Percentiles rank a stretch among this genome's conserved stretches.
Evolutionary conservation across 92 coral and sea anemone genomes (phyloP).

Genomic region (Zoanthus sociatus): DNA sequence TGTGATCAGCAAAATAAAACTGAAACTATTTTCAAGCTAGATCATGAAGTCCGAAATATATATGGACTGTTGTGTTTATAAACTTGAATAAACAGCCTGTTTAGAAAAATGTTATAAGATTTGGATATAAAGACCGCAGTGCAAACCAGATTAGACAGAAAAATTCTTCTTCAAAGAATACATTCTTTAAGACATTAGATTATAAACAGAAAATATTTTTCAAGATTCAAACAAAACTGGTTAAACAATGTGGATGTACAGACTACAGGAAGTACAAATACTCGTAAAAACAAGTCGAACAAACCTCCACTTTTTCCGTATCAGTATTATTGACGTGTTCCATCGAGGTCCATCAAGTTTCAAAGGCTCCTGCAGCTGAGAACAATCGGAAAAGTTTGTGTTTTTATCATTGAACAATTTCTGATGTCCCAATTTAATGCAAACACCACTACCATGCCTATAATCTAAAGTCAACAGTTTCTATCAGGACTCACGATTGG

Average conservation of each 20-base stretch:
- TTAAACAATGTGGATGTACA: not conserved
- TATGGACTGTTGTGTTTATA: not conserved
- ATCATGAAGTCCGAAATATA: not conserved
- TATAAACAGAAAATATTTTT: not conserved
- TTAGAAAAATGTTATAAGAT: not conserved
- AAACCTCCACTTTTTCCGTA: constrained; percentile 23
- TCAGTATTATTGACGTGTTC: constrained; percentile 22
- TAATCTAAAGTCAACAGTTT: not conserved
- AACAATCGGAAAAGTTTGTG: not conserved
- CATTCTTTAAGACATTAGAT: not conserved
- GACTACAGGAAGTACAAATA: not conserved
- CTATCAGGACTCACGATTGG: constrained; percentile 51
- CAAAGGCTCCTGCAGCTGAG: not conserved
- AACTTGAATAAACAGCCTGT: not conserved
- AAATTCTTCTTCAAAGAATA: not conserved
- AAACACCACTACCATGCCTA: not conserved
- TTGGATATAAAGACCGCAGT: not conserved
- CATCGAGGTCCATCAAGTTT: constrained; percentile 38
- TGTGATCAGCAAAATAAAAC: not conserved
- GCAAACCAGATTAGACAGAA: not conserved
- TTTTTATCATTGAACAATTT: not conserved
- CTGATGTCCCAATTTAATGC: not conserved
- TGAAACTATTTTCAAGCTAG: not conserved
- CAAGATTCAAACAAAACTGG: not conserved
- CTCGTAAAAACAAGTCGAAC: no score